Conservation (phyloP, 2,797 vertebrate genomes). For the Darevskia mixta region DNA sequence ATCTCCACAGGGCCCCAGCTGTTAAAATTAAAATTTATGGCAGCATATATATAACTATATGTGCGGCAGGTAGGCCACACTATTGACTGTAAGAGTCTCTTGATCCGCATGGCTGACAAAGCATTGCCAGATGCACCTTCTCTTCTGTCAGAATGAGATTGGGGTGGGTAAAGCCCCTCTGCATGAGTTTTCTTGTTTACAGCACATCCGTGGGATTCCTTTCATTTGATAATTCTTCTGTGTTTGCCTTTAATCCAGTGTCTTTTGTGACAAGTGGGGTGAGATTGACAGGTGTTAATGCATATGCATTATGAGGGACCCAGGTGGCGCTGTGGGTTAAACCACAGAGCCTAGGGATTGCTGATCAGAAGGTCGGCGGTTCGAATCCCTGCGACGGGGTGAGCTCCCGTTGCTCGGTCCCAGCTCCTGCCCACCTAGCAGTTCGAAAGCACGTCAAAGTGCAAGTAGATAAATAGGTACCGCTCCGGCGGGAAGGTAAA, state of each 20-base stretch:
- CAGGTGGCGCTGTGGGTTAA: too few relatives aligned
- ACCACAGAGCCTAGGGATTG: too few relatives aligned
- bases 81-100: not conserved
- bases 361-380: too few relatives aligned
- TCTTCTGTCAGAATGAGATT: not conserved
- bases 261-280: not conserved
- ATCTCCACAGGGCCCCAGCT: not conserved
- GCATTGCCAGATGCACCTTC: not conserved
- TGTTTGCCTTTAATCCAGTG: not conserved
- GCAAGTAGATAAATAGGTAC: too few relatives aligned
- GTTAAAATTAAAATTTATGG: constrained; percentile 25
- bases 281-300: not conserved
- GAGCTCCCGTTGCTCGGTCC: too few relatives aligned
- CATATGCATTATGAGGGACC: not conserved
- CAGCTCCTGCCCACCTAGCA: too few relatives aligned
- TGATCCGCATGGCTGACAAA: not conserved
- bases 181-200: not conserved
- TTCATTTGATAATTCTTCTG: not conserved
- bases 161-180: not conserved
- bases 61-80: not conserved
- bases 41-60: not conserved
- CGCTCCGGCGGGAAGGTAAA: too few relatives aligned
- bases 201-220: not conserved
- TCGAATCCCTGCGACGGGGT: too few relatives aligned
- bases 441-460: too few relatives aligned